Percentiles rank a stretch among this genome's conserved stretches.
Conservation (phyloP, 1,140 invertebrate genomes). For the Artemia franciscana region DNA sequence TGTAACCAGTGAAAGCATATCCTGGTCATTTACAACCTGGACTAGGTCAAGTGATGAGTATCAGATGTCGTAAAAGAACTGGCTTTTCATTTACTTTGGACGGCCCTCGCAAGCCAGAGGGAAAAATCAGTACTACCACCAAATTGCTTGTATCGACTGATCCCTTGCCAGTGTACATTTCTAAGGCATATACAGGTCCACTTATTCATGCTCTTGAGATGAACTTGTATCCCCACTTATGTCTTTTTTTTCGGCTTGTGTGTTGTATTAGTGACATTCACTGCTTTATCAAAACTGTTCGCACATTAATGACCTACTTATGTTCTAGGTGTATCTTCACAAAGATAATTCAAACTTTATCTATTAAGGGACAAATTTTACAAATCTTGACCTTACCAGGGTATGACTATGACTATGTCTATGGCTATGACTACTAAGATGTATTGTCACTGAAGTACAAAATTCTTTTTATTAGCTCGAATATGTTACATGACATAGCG, state of each 20-base stretch:
- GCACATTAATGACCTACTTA: too few relatives aligned
- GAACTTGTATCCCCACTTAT: too few relatives aligned
- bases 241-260: too few relatives aligned
- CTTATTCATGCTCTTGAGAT: too few relatives aligned
- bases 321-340: too few relatives aligned
- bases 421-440: background rate
- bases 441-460: constrained; percentile 1
- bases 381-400: background rate
- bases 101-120: background rate
- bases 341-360: too few relatives aligned
- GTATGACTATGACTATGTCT: too few relatives aligned
- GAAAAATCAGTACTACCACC: background rate
- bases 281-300: too few relatives aligned
- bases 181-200: too few relatives aligned
- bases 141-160: background rate
- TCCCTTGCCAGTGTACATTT: too few relatives aligned
- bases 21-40: background rate
- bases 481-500: background rate
- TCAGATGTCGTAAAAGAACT: too few relatives aligned
- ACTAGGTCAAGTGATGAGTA: background rate
- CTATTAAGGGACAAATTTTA: background rate
- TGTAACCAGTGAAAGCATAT: background rate
- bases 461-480: background rate
- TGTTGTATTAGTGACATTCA: too few relatives aligned
- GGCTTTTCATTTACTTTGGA: background rate